Evolutionary conservation across 64 coral and sea anemone species (phyloP).

Genomic region (Montipora foliosa): DNA sequence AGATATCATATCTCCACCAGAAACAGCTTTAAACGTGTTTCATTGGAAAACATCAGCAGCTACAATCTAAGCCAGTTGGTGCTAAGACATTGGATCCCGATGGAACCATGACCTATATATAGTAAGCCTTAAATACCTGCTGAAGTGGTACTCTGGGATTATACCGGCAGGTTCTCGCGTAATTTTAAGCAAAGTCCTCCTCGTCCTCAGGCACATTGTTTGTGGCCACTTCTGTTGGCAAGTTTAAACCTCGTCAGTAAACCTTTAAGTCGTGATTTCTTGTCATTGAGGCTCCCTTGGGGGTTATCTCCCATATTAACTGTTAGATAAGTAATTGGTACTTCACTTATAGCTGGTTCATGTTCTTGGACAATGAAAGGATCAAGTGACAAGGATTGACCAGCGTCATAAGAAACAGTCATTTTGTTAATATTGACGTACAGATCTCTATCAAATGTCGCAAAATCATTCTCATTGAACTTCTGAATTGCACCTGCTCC

Average conservation of each 20-base stretch:
- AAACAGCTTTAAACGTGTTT: no score
- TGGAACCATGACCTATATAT: no score
- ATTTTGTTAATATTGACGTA: constrained; percentile 29
- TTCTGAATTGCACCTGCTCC: neutral
- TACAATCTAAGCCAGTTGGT: no score
- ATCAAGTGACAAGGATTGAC: neutral
- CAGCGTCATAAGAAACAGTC: neutral
- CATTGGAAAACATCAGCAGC: no score
- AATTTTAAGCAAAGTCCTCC: neutral
- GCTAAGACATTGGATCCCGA: no score
- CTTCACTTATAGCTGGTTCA: neutral
- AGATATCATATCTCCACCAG: no score
- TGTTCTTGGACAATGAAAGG: constrained; percentile 13
- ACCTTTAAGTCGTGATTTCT: neutral
- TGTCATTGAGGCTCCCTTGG: neutral
- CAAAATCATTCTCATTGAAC: neutral
- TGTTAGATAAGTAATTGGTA: neutral
- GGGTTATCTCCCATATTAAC: neutral
- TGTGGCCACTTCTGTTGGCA: neutral
- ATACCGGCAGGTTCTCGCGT: neutral
- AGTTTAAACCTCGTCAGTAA: neutral
- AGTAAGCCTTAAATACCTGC: no score
- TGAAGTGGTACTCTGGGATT: no score
- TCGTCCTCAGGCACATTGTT: neutral
- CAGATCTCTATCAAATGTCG: constrained; percentile 5